Evolutionary conservation across 2,797 vertebrate species (phyloP).

Genomic region (Myioborus miniatus): DNA sequence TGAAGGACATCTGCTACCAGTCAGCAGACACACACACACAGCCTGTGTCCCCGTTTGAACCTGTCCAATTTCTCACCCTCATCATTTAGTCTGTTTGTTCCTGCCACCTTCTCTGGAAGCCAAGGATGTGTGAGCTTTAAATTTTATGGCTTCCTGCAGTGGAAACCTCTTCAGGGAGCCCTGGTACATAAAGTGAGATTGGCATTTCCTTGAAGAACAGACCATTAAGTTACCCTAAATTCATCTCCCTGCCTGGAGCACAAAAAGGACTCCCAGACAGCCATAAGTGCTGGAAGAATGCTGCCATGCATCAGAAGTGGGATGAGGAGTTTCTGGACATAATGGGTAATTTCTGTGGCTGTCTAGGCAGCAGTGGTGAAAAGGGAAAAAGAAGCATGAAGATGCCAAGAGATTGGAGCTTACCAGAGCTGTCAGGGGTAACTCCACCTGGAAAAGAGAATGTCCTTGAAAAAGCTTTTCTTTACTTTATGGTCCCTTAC

Average conservation of each 20-base stretch:
- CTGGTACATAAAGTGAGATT: neutral
- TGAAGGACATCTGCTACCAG: neutral
- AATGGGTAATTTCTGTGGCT: neutral
- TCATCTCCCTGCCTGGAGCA: neutral
- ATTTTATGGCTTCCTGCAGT: neutral
- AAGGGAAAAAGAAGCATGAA: neutral
- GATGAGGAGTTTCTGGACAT: neutral
- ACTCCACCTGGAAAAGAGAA: constrained; percentile 48
- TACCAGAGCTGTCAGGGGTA: neutral
- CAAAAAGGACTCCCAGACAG: neutral
- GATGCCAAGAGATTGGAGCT: neutral
- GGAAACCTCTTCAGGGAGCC: neutral
- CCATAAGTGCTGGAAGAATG: neutral
- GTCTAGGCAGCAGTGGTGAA: neutral
- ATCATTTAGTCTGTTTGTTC: neutral
- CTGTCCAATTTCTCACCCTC: neutral
- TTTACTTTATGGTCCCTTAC: neutral
- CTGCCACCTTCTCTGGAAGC: neutral
- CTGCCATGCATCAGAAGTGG: neutral
- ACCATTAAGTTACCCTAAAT: neutral
- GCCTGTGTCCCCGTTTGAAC: neutral
- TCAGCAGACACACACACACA: neutral
- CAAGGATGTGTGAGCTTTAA: neutral
- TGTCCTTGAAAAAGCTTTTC: neutral
- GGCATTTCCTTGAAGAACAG: neutral